Evolutionary conservation across 2,797 vertebrate genomes (phyloP).

Genomic region (Fringilla coelebs): DNA sequence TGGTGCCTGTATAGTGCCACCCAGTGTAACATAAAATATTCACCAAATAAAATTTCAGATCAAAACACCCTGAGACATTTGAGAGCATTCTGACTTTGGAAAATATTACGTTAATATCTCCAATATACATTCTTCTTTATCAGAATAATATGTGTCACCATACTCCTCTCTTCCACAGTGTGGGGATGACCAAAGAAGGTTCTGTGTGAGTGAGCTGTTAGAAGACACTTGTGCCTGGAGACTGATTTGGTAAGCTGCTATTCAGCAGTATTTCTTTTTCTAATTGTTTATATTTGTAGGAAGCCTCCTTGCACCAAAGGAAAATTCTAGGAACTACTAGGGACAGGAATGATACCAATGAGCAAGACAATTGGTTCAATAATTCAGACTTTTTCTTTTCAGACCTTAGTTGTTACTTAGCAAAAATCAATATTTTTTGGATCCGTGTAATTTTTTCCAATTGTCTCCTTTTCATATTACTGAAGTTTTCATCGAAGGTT

Average conservation of each 20-base stretch:
- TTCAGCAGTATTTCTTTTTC: neutral
- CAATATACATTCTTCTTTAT: neutral
- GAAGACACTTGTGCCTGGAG: constrained; percentile 58
- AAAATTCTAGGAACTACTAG: neutral
- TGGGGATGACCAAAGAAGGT: constrained; percentile 64
- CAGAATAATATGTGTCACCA: neutral
- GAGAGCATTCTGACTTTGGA: constrained; percentile 2
- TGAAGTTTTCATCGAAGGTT: neutral
- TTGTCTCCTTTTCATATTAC: neutral
- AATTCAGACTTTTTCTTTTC: neutral
- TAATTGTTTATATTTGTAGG: neutral
- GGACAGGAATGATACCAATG: neutral
- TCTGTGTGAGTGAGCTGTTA: constrained; percentile 60
- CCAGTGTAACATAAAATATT: neutral
- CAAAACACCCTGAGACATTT: accelerated
- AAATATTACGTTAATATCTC: constrained; percentile 16
- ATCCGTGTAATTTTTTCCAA: neutral
- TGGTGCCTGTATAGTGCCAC: neutral
- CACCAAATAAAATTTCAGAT: neutral
- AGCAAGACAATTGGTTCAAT: neutral
- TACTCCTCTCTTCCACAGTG: constrained; percentile 43
- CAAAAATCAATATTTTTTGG: neutral
- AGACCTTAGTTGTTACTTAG: neutral
- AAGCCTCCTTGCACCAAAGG: neutral
- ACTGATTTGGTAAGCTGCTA: constrained; percentile 53